Conservation (phyloP, 2,797 vertebrate genomes). For the Sebastiscus tertius region DNA sequence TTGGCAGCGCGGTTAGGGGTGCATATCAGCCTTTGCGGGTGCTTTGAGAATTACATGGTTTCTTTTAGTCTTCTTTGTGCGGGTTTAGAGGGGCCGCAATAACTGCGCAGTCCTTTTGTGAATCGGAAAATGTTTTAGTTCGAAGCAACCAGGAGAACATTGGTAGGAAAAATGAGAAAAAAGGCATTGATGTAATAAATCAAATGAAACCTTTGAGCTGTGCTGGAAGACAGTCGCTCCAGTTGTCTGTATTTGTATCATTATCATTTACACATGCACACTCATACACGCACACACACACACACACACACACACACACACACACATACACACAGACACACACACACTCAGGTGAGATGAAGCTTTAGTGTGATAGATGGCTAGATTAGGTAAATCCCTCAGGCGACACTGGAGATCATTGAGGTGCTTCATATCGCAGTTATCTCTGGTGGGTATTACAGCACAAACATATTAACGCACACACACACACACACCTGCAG, state of each 20-base stretch:
- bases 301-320: slow-evolving; percentile 9
- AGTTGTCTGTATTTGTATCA: neutral
- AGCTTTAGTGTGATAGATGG: slow-evolving; percentile 48
- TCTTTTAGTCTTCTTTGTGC: neutral
- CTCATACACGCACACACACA: neutral
- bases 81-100: neutral
- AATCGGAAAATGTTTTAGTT: neutral
- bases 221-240: neutral
- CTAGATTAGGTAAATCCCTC: slow-evolving; percentile 55
- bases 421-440: slow-evolving; percentile 46
- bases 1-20: neutral
- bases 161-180: neutral
- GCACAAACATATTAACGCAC: slow-evolving; percentile 1
- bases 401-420: slow-evolving; percentile 51
- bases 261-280: neutral
- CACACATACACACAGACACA: slow-evolving; percentile 6
- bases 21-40: neutral
- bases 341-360: slow-evolving; percentile 18
- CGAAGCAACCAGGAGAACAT: neutral
- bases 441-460: slow-evolving; percentile 25
- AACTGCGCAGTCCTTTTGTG: neutral
- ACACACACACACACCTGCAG: slow-evolving; percentile 2
- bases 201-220: neutral
- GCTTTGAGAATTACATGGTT: neutral
- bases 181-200: neutral